Base-by-base conservation (phyloP, 2,888 invertebrate species). In the Steinernema carpocapsae region DNA sequence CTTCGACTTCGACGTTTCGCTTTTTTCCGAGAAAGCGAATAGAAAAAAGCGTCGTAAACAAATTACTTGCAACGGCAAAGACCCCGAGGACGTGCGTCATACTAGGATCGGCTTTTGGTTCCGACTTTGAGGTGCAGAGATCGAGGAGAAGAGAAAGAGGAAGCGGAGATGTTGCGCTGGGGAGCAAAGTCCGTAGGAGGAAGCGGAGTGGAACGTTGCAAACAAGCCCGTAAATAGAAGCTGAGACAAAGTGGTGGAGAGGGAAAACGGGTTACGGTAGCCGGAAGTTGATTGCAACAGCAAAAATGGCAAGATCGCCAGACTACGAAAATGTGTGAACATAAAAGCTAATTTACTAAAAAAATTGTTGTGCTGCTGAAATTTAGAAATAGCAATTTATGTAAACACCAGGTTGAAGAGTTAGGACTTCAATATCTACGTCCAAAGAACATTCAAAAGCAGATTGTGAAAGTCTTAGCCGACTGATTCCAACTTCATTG, bases 11-110 rank as follows among this genome's bases (percentile, higher is more conserved):
- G n/a, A n/a, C n/a, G n/a, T n/a, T n/a, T 17, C 56, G 56, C 56
- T 22, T 56, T 56, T 56, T 56, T 56, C 56, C 26, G 56, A 26
- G 56, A 56, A 56, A 22, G 22, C n/a, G n/a, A n/a, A 43, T 19
- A 26, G 26, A 56, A 56, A 56, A 56, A 56, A 26, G 12, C 24
- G 14, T 56, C 56, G 56, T 56, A 56, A 56, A 56, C 56, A 56
- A 56, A 56, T 24, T 56, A 2, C 43, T n/a, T 43, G 43, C 43
- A 43, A 14, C 43, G 43, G 26, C 56, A 26, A 14, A 43, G 43
- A 51, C 10, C 10, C 56, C 17, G 22, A 3, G n/a, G 56, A 56
- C 26, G 19, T 48, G 48, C 17, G 19, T n/a, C n/a, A 19, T 17
- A 19, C 48, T 48, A 6, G 17, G 48, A 4, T 17, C 48, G 19